phyloP scores from a whole-genome alignment of 2,113 vertebrate species.

The Psophia crepitans region DNA sequence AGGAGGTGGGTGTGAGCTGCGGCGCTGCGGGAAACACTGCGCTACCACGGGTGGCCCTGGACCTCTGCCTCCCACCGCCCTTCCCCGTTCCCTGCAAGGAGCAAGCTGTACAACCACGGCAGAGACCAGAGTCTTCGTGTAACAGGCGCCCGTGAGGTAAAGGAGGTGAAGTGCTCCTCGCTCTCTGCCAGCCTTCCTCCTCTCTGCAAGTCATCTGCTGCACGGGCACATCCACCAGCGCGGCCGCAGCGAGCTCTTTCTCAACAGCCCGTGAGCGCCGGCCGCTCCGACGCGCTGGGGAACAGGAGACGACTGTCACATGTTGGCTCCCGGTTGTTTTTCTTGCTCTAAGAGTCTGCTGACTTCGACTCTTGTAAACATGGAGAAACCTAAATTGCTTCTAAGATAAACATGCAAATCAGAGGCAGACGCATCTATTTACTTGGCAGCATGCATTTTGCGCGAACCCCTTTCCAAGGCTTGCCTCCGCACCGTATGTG shows the following conservation, averaged over 20 bases:
- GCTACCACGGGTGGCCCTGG: rapidly evolving
- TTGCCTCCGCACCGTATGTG: neutral
- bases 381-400: conserved; percentile 71
- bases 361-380: conserved; percentile 70
- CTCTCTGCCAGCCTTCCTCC: neutral
- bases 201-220: rapidly evolving
- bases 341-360: conserved; percentile 61
- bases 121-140: rapidly evolving
- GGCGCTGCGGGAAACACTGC: rapidly evolving
- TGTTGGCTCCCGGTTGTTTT: conserved; percentile 25
- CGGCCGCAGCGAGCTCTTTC: neutral
- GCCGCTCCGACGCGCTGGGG: neutral
- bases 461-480: neutral
- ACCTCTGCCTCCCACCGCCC: neutral
- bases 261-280: neutral
- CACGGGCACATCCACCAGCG: neutral
- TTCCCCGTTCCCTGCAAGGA: rapidly evolving
- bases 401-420: conserved; percentile 73
- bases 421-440: conserved; percentile 55
- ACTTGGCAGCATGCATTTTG: neutral
- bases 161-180: rapidly evolving
- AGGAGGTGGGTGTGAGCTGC: rapidly evolving
- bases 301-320: conserved; percentile 53
- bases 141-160: neutral
- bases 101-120: rapidly evolving